These are phyloP conservation scores for Paramormyrops kingsleyae DNA, from an alignment of 2,113 vertebrate species.

Conservation along the genomic window DNA sequence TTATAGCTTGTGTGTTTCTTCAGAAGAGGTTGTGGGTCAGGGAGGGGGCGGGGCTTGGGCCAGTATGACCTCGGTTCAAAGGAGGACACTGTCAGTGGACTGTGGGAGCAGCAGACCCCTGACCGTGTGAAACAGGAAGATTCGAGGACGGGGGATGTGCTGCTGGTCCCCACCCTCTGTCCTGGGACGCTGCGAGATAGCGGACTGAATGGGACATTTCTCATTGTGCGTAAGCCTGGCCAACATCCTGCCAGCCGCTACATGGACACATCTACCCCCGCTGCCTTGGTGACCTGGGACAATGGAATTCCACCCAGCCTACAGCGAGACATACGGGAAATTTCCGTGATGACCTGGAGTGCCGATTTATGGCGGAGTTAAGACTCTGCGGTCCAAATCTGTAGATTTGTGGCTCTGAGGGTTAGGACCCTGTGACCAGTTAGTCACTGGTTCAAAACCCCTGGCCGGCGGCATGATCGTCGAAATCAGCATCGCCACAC, in stretches of 20 bases:
- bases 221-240: slow-evolving; percentile 24
- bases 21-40: neutral
- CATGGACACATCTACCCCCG: neutral
- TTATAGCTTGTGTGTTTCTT: neutral
- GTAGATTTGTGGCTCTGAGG: neutral
- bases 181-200: slow-evolving; percentile 33
- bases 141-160: neutral
- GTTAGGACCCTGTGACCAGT: neutral
- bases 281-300: neutral
- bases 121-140: slow-evolving; percentile 36
- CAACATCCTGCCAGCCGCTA: neutral
- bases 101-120: slow-evolving; percentile 29
- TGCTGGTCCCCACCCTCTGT: slow-evolving; percentile 30
- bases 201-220: slow-evolving; percentile 20
- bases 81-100: slow-evolving; percentile 20
- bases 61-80: slow-evolving; percentile 1
- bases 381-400: neutral
- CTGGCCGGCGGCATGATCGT: neutral
- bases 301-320: neutral
- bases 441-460: neutral
- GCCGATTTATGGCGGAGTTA: neutral
- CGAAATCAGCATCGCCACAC: neutral
- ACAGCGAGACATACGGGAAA: neutral
- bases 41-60: neutral
- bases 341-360: neutral